These are phyloP conservation scores for Zapus hudsonius DNA, from an alignment of 2,113 vertebrate genomes.

Conservation along the genomic window DNA sequence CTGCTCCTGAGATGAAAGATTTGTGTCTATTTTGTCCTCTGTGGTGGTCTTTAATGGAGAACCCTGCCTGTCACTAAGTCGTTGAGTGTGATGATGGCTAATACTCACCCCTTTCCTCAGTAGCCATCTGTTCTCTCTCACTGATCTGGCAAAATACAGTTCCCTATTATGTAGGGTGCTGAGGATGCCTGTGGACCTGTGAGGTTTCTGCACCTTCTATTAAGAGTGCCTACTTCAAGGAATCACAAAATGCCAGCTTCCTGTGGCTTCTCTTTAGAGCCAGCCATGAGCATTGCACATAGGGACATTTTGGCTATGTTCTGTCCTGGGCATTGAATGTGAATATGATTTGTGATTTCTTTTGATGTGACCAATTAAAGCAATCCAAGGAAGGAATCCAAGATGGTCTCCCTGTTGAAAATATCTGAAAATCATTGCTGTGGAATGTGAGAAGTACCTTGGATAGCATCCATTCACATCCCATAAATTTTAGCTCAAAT, in stretches of 20 bases:
- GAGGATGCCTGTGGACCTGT: no score
- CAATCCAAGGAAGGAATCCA: neutral
- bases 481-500: neutral
- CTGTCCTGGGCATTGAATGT: neutral
- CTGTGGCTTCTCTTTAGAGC: neutral
- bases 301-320: neutral
- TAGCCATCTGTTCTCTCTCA: neutral
- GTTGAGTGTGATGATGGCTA: neutral
- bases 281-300: neutral
- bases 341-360: neutral
- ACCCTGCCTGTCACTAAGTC: neutral
- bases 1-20: neutral
- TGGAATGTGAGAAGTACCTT: neutral
- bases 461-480: neutral
- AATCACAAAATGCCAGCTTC: neutral
- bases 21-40: neutral
- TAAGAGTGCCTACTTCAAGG: neutral
- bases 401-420: neutral
- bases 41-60: neutral
- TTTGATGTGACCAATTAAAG: neutral
- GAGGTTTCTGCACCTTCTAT: neutral
- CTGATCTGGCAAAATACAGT: neutral
- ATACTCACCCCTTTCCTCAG: neutral
- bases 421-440: neutral
- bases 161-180: neutral